A percentile compares a stretch with the other conserved stretches of the same genome.
Conservation (phyloP, 2,113 vertebrate species). For the Mastomys coucha region DNA sequence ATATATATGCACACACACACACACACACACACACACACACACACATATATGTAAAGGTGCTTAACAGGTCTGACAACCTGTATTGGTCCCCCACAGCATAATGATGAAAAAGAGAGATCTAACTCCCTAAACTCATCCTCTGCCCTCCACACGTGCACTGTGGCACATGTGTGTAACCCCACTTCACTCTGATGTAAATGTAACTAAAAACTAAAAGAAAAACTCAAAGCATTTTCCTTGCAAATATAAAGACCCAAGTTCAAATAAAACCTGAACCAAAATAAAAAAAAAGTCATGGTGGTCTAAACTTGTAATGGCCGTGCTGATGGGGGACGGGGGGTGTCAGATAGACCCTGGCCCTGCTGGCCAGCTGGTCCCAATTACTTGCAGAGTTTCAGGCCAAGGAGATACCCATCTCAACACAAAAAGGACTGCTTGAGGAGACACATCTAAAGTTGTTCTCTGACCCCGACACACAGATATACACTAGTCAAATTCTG, state of each 20-base stretch:
- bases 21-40: no score
- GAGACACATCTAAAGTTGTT: background rate
- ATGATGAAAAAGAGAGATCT: background rate
- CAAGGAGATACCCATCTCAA: background rate
- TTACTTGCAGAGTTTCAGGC: background rate
- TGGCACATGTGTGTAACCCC: background rate
- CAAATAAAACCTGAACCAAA: background rate
- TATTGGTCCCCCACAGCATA: background rate
- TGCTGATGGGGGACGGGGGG: no score
- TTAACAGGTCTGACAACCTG: background rate
- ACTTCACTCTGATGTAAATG: background rate
- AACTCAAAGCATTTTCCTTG: background rate
- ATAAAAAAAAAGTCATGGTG: background rate
- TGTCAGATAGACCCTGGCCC: background rate
- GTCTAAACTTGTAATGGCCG: background rate
- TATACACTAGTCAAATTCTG: background rate
- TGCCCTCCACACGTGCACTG: background rate
- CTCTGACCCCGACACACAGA: background rate
- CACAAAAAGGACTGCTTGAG: background rate
- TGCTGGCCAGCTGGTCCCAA: background rate
- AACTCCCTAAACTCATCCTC: background rate
- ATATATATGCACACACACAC: background rate
- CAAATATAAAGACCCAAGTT: no score
- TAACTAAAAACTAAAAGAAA: background rate
- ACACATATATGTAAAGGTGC: background rate